Base-by-base conservation (phyloP, 1,140 invertebrate genomes). In the Aricia agestis region DNA sequence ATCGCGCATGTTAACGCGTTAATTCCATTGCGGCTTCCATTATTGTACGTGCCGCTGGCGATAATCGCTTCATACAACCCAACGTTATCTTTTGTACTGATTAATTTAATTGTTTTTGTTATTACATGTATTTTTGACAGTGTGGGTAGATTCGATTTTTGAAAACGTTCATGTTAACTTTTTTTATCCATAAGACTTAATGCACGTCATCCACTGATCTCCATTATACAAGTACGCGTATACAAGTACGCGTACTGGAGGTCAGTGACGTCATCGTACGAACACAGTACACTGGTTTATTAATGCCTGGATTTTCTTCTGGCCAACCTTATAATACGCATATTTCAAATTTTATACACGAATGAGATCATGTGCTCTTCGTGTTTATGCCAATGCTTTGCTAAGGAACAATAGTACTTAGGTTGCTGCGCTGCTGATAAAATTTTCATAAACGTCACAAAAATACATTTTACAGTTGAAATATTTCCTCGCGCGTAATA, bases 21-120 rank as follows among this genome's bases (percentile, higher is more conserved):
- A 67, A 67, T 67, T 52, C 45, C 66, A 45, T 52, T 67, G 66
- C 66, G 45, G 45, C 66, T 18, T 19, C 19, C 45, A 52, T 52
- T 52, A 52, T 15, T 52, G 45, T 52, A 45, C 66, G 66, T 67
- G 66, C 66, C 41, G 32, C 66, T n/a, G 36, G 66, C 66, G 45
- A 67, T 67, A 19, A 67, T 67, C 13, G 11, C 41, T 19, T 17
- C 36, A 41, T 19, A 45, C 42, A 15, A 52, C 45, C 45, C 45
- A 4, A 52, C 45, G 10, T 52, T 52, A 52, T 52, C 45, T 42
- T 67, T 67, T 25, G 3, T 9, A 10, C 1, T 15, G 18, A 57
- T 67, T 67, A 42, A 67, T n/a, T 67, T 3, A 36, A 67, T 18
- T 67, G 18, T 67, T 67, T 45, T 57, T 57, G 19, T 25, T 63